A percentile compares a stretch with the other conserved stretches of the same genome.
Evolutionary conservation across 2,888 invertebrate genomes (phyloP).

Genomic region (Physocephala rufipes): DNA sequence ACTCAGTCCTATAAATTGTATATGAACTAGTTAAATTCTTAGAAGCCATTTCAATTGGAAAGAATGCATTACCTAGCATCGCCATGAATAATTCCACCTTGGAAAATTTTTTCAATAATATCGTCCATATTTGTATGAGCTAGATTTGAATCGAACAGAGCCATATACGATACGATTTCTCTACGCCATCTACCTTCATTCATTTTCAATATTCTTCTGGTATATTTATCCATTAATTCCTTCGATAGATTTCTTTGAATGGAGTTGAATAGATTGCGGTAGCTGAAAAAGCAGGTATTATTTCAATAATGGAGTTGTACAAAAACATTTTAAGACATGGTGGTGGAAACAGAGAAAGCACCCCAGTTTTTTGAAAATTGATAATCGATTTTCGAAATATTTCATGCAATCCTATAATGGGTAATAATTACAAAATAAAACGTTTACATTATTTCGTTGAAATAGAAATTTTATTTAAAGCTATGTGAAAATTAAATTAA

Average conservation of each 20-base stretch:
- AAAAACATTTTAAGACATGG: no score
- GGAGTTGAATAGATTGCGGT: constrained; percentile 28
- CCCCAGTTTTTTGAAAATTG: no score
- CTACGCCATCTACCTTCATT: constrained; percentile 27
- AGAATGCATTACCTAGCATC: constrained; percentile 51
- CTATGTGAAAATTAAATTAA: no score
- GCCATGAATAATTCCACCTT: constrained; percentile 52
- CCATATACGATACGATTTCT: not conserved
- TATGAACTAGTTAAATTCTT: constrained; percentile 1
- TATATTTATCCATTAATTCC: constrained; percentile 13
- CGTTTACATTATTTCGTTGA: no score
- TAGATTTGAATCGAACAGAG: constrained; percentile 5
- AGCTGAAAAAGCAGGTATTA: constrained; percentile 35
- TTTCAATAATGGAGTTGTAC: no score
- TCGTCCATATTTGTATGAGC: constrained; percentile 12
- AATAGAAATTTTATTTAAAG: no score
- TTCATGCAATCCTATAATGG: no score
- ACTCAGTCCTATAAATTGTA: constrained; percentile 44
- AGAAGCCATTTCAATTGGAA: not conserved
- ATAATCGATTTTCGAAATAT: no score
- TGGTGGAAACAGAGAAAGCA: no score
- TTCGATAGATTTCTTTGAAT: constrained; percentile 1
- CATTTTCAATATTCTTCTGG: constrained; percentile 29
- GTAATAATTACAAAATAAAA: no score
- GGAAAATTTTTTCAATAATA: constrained; percentile 47